phyloP scores from a whole-genome alignment of 2,888 invertebrate genomes.

The Geophilus truncorum region DNA sequence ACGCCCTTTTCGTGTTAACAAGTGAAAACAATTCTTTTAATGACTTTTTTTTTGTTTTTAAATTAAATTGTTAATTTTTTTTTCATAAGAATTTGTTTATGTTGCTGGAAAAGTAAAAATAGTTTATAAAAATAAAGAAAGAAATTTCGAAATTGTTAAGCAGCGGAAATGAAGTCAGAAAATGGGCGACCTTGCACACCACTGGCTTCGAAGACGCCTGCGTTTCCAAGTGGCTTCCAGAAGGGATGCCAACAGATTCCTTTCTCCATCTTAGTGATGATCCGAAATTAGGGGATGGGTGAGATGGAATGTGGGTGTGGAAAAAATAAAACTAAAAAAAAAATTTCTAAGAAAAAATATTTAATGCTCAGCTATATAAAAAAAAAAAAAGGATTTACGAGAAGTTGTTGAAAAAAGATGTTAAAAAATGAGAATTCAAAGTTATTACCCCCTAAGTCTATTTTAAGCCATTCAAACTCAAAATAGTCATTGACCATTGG shows the following conservation, averaged over 20 bases:
- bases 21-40: neutral
- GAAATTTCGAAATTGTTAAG: neutral
- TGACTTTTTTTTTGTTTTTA: neutral
- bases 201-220: neutral
- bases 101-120: neutral
- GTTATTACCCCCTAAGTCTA: neutral
- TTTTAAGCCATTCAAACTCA: neutral
- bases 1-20: neutral
- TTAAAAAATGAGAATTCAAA: neutral
- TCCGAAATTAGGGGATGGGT: conserved; percentile 1
- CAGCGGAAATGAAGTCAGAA: conserved; percentile 23
- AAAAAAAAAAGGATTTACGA: neutral
- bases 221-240: conserved; percentile 15
- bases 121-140: neutral
- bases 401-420: neutral
- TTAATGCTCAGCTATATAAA: too few relatives aligned
- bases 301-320: neutral
- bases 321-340: neutral
- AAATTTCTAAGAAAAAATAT: neutral
- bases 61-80: neutral
- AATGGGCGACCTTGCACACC: conserved; percentile 21
- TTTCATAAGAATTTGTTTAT: neutral
- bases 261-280: conserved; percentile 3
- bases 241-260: conserved; percentile 15
- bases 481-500: conserved; percentile 3